A percentile compares a stretch with the other conserved stretches of the same genome.
Evolutionary conservation across 2,888 invertebrate species (phyloP).

Genomic region (Agrilus biguttatus): DNA sequence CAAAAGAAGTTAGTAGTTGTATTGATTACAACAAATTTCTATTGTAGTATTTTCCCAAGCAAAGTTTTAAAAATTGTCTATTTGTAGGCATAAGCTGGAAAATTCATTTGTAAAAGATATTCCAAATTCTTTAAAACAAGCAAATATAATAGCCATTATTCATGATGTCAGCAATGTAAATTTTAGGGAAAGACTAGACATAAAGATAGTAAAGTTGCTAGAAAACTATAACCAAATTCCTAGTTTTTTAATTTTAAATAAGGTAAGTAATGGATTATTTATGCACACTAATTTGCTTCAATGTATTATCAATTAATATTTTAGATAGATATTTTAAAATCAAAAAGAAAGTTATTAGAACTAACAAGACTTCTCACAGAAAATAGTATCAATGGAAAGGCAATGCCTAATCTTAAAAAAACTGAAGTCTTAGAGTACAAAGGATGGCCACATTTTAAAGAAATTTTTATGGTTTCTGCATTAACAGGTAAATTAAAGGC

Average conservation of each 20-base stretch:
- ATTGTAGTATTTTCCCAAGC: background rate
- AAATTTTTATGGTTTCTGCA: constrained; percentile 87
- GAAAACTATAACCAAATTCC: constrained; percentile 43
- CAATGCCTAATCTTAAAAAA: constrained; percentile 14
- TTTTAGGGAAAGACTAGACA: constrained; percentile 52
- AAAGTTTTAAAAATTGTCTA: background rate
- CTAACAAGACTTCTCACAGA: constrained; percentile 55
- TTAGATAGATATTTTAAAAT: constrained; percentile 57
- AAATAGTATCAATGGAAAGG: constrained; percentile 24
- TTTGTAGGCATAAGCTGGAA: constrained; percentile 39
- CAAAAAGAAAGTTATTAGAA: constrained; percentile 58
- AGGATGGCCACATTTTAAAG: constrained; percentile 67
- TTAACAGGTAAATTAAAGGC: constrained; percentile 38
- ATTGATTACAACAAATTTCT: background rate
- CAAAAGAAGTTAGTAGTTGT: constrained; percentile 42
- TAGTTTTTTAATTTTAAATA: constrained; percentile 77
- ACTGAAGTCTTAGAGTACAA: constrained; percentile 13
- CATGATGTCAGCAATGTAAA: constrained; percentile 68
- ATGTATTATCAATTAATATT: constrained; percentile 8
- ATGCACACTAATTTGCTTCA: no score
- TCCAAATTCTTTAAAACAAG: constrained; percentile 45
- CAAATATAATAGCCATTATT: constrained; percentile 72
- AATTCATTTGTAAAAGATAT: constrained; percentile 44
- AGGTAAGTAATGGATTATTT: constrained; percentile 57
- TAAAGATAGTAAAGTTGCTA: constrained; percentile 54